phyloP scores from a whole-genome alignment of 2,113 vertebrate species.

The Aspiorhynchus laticeps region DNA sequence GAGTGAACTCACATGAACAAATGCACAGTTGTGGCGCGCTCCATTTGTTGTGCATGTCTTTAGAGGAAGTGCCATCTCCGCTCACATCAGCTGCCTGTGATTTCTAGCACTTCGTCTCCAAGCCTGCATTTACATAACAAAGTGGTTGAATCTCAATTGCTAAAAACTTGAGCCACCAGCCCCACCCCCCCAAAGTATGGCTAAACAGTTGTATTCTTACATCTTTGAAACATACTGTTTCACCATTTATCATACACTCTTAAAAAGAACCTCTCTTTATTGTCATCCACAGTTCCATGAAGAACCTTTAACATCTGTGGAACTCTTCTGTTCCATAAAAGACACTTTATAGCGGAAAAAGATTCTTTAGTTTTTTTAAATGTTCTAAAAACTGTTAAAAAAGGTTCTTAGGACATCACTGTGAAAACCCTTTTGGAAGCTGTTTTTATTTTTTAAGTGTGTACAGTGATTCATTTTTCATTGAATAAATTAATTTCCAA shows the following conservation, averaged over 20 bases:
- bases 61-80: constrained; percentile 78
- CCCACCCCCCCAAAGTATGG: neutral
- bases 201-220: neutral
- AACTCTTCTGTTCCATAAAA: too few relatives aligned
- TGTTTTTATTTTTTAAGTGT: too few relatives aligned
- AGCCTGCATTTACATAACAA: constrained; percentile 78
- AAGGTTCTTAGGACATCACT: too few relatives aligned
- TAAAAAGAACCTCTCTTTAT: too few relatives aligned
- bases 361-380: too few relatives aligned
- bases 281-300: too few relatives aligned
- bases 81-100: constrained; percentile 73
- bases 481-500: neutral
- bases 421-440: too few relatives aligned
- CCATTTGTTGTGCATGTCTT: constrained; percentile 76
- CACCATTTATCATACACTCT: neutral
- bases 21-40: constrained; percentile 68
- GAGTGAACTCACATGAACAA: constrained; percentile 65
- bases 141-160: constrained; percentile 71
- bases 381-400: too few relatives aligned
- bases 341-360: too few relatives aligned
- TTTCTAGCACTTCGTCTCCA: constrained; percentile 73
- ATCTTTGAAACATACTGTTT: neutral
- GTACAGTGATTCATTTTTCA: neutral
- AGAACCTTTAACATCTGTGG: too few relatives aligned
- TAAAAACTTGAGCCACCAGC: constrained; percentile 23